phyloP scores from a whole-genome alignment of 2,113 vertebrate species.

The Serilophus lunatus region DNA sequence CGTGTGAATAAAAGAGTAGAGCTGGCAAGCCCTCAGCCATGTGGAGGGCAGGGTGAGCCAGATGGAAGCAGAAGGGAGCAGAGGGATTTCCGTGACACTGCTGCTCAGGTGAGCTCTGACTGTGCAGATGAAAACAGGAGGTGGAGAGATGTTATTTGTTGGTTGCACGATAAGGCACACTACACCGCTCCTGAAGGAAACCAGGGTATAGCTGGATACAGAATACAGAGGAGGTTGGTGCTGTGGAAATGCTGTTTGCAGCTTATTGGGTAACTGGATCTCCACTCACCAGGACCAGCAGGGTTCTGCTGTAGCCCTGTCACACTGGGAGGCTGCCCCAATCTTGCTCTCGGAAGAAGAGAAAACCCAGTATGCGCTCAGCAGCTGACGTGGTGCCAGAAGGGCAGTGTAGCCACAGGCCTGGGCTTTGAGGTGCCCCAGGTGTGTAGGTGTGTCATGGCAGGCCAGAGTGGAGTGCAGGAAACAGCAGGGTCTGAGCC shows the following conservation, averaged over 20 bases:
- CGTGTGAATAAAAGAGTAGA: not conserved
- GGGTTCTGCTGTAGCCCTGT: not conserved
- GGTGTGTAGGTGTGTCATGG: not conserved
- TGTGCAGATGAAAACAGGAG: not conserved
- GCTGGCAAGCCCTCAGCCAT: not conserved
- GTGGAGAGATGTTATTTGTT: not conserved
- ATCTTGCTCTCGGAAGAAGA: not conserved
- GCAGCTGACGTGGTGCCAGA: not conserved
- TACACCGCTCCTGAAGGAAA: not conserved
- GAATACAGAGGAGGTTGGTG: not conserved
- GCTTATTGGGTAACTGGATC: not conserved
- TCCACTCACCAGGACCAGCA: not conserved
- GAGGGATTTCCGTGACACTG: rapidly evolving
- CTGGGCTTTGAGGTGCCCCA: not conserved
- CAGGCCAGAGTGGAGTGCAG: rapidly evolving
- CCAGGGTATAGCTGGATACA: not conserved
- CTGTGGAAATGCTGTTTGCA: not conserved
- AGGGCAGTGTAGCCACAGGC: rapidly evolving
- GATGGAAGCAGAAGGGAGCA: not conserved
- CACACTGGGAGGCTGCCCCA: not conserved
- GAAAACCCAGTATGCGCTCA: not conserved
- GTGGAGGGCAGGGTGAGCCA: not conserved
- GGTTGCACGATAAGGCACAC: too few species aligned
- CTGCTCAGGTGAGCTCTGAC: not conserved
- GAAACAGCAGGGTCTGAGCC: not conserved